Evolutionary conservation across 2,113 vertebrate species (phyloP).

Genomic region (Pterophyllum scalare): DNA sequence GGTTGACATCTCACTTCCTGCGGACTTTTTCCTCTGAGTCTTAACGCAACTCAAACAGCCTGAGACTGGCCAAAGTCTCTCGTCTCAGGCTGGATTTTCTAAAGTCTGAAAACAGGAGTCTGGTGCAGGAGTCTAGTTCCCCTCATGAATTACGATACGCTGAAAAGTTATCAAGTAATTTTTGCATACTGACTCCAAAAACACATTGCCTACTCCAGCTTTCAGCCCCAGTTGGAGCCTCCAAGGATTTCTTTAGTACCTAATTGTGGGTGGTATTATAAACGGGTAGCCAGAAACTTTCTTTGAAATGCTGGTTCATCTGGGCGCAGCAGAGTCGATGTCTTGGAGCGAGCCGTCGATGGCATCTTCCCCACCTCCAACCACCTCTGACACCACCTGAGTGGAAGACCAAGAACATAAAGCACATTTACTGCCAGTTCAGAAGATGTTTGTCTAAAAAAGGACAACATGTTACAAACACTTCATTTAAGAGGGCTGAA

Average conservation of each 20-base stretch:
- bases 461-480: neutral
- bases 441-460: neutral
- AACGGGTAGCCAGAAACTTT: neutral
- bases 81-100: neutral
- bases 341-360: slow-evolving; percentile 50
- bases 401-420: slow-evolving; percentile 14
- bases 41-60: neutral
- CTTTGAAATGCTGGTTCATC: slow-evolving; percentile 47
- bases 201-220: neutral
- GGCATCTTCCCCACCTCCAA: slow-evolving; percentile 56
- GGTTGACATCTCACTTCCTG: neutral
- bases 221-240: neutral
- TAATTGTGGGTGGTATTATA: neutral
- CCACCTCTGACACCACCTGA: slow-evolving; percentile 69
- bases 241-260: neutral
- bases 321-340: slow-evolving; percentile 35
- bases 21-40: neutral
- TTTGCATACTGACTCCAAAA: neutral
- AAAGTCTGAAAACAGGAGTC: neutral
- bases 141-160: neutral
- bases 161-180: slow-evolving; percentile 1
- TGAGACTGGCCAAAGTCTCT: neutral
- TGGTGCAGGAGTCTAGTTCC: neutral
- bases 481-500: neutral
- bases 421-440: neutral